These are phyloP conservation scores for Stictonetta naevosa DNA, from an alignment of 2,113 vertebrate genomes.

Conservation along the genomic window DNA sequence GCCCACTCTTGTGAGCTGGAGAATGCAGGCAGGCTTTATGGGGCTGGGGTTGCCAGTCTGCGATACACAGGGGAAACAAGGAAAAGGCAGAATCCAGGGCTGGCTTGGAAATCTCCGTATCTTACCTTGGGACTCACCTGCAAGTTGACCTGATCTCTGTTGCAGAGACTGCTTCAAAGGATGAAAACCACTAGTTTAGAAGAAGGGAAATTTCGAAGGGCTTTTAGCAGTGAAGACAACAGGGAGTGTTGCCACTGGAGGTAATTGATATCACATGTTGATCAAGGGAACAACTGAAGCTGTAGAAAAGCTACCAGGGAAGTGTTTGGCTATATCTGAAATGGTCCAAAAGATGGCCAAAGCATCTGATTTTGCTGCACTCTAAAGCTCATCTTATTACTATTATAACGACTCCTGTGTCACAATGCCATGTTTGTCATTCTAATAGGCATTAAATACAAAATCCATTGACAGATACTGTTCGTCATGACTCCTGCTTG, in stretches of 20 bases:
- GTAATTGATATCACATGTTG: rapidly evolving
- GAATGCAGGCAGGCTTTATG: rapidly evolving
- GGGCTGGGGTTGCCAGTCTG: background rate
- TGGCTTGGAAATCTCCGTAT: background rate
- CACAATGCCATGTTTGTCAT: background rate
- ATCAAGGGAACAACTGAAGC: background rate
- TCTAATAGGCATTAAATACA: background rate
- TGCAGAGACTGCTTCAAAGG: background rate
- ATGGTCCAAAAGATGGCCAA: background rate
- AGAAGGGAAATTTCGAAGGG: background rate
- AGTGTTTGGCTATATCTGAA: background rate
- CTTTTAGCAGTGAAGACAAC: background rate
- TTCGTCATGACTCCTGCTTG: background rate
- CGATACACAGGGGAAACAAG: background rate
- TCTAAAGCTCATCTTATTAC: background rate
- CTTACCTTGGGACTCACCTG: background rate
- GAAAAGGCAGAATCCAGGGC: background rate
- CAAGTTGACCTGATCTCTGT: background rate
- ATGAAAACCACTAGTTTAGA: background rate
- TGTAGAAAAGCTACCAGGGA: background rate
- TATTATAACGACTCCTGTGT: background rate
- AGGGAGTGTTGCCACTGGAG: background rate
- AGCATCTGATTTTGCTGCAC: background rate
- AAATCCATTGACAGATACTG: background rate
- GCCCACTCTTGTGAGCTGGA: background rate